phyloP scores from a whole-genome alignment of 2,113 vertebrate genomes.

The Collichthys lucidus region DNA sequence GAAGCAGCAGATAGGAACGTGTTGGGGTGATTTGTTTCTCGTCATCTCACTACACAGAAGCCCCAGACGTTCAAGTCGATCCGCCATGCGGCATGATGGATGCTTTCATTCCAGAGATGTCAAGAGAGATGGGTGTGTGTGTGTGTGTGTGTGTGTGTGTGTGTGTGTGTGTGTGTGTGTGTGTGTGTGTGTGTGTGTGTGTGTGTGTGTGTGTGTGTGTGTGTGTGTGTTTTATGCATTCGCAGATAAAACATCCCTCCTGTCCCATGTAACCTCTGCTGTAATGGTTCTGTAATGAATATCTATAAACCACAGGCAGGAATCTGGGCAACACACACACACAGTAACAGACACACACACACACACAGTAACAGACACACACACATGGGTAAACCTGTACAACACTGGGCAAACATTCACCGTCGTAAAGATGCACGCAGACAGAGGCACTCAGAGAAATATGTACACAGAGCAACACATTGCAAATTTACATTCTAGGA shows the following conservation, averaged over 20 bases:
- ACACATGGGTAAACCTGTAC: not conserved
- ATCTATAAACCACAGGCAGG: slow-evolving; percentile 73
- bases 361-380: slow-evolving; percentile 8
- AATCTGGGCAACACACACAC: slow-evolving; percentile 41
- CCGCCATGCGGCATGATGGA: slow-evolving; percentile 38
- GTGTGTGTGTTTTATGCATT: slow-evolving; percentile 65
- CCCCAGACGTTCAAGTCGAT: slow-evolving; percentile 39
- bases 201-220: slow-evolving; percentile 25
- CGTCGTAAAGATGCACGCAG: not conserved
- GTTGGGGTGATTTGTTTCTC: slow-evolving; percentile 70
- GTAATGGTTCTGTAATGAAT: slow-evolving; percentile 79
- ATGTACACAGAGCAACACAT: not conserved
- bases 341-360: too few relatives aligned
- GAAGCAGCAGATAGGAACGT: slow-evolving; percentile 41
- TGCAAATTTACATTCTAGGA: slow-evolving; percentile 10
- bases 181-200: slow-evolving; percentile 39
- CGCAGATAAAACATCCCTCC: slow-evolving; percentile 63
- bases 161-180: slow-evolving; percentile 41
- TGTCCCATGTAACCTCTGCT: slow-evolving; percentile 73
- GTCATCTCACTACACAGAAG: slow-evolving; percentile 36
- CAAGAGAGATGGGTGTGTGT: slow-evolving; percentile 40
- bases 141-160: slow-evolving; percentile 24
- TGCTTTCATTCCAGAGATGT: slow-evolving; percentile 65
- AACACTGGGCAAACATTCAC: slow-evolving; percentile 25
- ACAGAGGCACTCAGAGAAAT: not conserved